Conservation (phyloP, 2,888 invertebrate species). For the Eupithecia abbreviata region DNA sequence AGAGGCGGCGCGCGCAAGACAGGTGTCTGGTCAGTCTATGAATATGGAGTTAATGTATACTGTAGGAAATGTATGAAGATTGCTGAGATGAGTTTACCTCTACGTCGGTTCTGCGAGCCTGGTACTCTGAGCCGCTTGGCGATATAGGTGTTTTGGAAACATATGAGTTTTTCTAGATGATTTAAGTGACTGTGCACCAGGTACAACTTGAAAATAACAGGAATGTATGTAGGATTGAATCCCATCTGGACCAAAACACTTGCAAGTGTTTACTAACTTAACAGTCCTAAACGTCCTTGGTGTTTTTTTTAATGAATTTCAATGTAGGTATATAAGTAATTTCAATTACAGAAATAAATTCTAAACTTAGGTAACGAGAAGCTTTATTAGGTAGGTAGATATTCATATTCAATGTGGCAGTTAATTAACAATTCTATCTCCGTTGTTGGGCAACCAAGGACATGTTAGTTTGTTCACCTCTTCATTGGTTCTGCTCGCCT, state of each 20-base stretch:
- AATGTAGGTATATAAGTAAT: not conserved
- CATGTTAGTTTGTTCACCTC: not conserved
- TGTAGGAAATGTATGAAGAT: slow-evolving; percentile 39
- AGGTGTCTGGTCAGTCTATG: slow-evolving; percentile 68
- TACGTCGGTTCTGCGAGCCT: slow-evolving; percentile 37
- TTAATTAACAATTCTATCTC: not conserved
- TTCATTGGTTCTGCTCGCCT: not conserved
- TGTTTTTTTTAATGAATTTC: not conserved
- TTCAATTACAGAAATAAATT: not conserved
- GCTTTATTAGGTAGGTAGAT: not conserved
- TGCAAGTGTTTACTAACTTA: too few species aligned
- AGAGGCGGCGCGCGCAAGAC: slow-evolving; percentile 76
- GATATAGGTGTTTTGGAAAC: slow-evolving; percentile 14
- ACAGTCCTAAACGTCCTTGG: not conserved
- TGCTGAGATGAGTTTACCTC: slow-evolving; percentile 34
- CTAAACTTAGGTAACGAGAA: not conserved
- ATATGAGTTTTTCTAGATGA: not conserved
- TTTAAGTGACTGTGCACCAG: not conserved
- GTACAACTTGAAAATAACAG: not conserved
- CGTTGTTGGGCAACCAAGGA: not conserved
- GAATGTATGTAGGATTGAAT: not conserved
- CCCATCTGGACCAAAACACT: not conserved
- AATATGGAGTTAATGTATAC: slow-evolving; percentile 67
- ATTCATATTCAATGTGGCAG: not conserved
- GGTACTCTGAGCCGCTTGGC: slow-evolving; percentile 40